Percentiles rank a stretch among this genome's conserved stretches.
Evolutionary conservation across 2,113 vertebrate genomes (phyloP).

Genomic region (Lanius ludovicianus): DNA sequence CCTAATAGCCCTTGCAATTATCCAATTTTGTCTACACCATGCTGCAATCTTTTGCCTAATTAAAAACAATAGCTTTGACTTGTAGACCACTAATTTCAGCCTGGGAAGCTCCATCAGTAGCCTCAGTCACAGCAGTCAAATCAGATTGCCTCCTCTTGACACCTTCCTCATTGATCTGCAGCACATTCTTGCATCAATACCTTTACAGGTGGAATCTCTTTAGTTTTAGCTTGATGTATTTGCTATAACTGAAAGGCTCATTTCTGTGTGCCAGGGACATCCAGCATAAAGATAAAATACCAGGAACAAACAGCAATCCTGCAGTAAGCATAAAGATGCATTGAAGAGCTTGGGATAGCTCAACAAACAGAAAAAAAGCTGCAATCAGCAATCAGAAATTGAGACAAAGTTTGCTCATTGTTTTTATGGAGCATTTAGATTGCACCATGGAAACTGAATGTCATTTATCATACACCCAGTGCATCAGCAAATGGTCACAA

Average conservation of each 20-base stretch:
- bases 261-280: not conserved
- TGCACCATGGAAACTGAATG: not conserved
- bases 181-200: not conserved
- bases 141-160: not conserved
- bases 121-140: not conserved
- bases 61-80: not conserved
- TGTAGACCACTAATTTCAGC: not conserved
- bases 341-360: rapidly evolving
- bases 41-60: not conserved
- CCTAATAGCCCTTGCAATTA: not conserved
- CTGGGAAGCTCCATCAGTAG: not conserved
- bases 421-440: not conserved
- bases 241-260: not conserved
- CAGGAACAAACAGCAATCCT: not conserved
- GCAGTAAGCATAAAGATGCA: not conserved
- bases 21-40: not conserved
- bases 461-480: not conserved
- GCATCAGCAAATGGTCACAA: not conserved
- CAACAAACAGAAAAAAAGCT: not conserved
- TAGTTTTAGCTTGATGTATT: not conserved
- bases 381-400: not conserved
- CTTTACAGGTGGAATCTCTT: not conserved
- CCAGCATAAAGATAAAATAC: not conserved
- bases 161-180: rapidly evolving
- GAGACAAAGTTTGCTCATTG: not conserved